Evolutionary conservation across 2,113 vertebrate species (phyloP).

Genomic region (Etheostoma cragini): DNA sequence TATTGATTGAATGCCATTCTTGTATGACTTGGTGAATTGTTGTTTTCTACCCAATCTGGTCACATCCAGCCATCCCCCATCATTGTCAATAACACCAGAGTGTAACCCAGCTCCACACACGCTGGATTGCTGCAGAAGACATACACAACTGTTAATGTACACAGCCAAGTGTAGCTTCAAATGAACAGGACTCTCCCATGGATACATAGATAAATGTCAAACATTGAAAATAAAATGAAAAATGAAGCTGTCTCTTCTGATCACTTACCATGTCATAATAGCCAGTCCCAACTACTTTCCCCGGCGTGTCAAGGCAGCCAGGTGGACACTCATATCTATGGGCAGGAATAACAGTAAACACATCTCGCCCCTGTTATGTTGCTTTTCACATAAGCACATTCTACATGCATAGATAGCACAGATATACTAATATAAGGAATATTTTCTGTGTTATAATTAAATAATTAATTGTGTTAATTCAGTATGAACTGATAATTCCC

Average conservation of each 20-base stretch:
- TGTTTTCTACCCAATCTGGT: slow-evolving; percentile 93
- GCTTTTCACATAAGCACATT: neutral
- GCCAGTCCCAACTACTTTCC: slow-evolving; percentile 94
- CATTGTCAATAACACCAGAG: slow-evolving; percentile 93
- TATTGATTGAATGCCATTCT: slow-evolving; percentile 92
- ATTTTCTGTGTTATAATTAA: neutral
- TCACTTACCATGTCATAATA: slow-evolving; percentile 95
- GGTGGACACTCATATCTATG: slow-evolving; percentile 96
- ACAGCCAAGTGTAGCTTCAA: neutral
- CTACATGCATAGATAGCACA: too few relatives aligned
- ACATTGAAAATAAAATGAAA: neutral
- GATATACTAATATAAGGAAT: neutral
- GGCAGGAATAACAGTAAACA: slow-evolving; percentile 17
- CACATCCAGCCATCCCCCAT: slow-evolving; percentile 97
- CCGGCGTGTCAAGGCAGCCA: slow-evolving; percentile 90
- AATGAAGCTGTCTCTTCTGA: neutral
- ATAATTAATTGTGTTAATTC: neutral
- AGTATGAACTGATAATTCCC: neutral
- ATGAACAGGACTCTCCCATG: neutral
- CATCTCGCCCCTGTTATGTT: neutral
- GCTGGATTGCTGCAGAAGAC: slow-evolving; percentile 92
- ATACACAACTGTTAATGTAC: neutral
- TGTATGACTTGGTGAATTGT: slow-evolving; percentile 92
- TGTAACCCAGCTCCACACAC: slow-evolving; percentile 94
- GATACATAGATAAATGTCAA: neutral